These are phyloP conservation scores for Anticlea derivata DNA, from an alignment of 2,888 invertebrate genomes.

Conservation along the genomic window DNA sequence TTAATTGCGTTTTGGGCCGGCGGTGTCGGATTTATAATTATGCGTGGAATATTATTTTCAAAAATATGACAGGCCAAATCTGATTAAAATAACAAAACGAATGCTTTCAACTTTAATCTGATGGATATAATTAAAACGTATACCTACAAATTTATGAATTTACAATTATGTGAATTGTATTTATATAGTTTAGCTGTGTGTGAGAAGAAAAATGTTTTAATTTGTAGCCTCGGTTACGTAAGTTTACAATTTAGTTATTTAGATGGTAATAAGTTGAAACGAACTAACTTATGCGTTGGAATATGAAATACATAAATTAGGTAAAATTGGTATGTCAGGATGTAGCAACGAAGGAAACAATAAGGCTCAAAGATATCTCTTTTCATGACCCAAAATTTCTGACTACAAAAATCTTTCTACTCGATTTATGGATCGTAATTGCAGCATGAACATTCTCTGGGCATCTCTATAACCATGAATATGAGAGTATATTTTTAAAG, in stretches of 20 bases:
- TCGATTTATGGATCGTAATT: too few relatives aligned
- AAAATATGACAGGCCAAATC: conserved; percentile 35
- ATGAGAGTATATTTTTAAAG: too few relatives aligned
- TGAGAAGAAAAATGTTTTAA: conserved; percentile 23
- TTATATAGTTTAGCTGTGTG: conserved; percentile 10
- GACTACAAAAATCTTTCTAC: too few relatives aligned
- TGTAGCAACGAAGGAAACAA: too few relatives aligned
- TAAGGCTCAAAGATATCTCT: too few relatives aligned
- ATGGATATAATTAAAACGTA: conserved; percentile 26
- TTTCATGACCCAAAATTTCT: too few relatives aligned
- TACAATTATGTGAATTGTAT: conserved; percentile 16
- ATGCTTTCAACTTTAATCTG: conserved; percentile 24
- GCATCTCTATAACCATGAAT: too few relatives aligned
- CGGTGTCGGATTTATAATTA: conserved; percentile 34
- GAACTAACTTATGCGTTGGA: too few relatives aligned
- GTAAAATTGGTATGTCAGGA: too few relatives aligned
- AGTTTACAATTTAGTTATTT: conserved; percentile 11
- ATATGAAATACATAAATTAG: too few relatives aligned
- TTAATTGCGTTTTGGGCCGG: conserved; percentile 36
- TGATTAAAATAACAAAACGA: conserved; percentile 36
- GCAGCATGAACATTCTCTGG: too few relatives aligned
- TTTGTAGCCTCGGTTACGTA: conserved; percentile 9
- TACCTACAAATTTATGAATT: conserved; percentile 25
- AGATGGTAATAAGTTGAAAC: too few relatives aligned
- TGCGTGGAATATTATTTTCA: conserved; percentile 38